These are phyloP conservation scores for Disparrhopalites patrizii DNA, from an alignment of 2,888 invertebrate species.

Conservation along the genomic window DNA sequence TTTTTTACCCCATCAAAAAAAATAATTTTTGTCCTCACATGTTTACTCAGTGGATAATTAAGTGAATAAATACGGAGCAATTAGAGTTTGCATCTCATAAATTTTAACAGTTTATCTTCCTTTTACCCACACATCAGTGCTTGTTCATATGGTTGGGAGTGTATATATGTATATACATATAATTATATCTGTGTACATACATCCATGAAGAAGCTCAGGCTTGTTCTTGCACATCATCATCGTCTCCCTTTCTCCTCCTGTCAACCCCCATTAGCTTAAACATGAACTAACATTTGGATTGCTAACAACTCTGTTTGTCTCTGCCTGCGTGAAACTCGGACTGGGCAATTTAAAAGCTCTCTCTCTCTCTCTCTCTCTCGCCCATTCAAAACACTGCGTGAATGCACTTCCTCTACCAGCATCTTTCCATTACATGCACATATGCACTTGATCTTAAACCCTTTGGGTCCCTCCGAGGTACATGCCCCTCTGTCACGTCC, in stretches of 20 bases:
- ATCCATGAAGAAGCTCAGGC: too few species aligned
- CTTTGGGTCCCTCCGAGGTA: too few species aligned
- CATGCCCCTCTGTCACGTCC: too few species aligned
- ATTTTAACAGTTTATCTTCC: constrained; percentile 9
- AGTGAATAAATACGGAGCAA: constrained; percentile 19
- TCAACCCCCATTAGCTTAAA: constrained; percentile 18
- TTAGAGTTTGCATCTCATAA: constrained; percentile 25
- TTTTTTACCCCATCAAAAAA: too few species aligned
- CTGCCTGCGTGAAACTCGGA: constrained; percentile 3
- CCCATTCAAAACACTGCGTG: too few species aligned
- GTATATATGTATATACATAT: too few species aligned
- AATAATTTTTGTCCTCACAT: not conserved
- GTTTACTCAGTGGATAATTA: constrained; percentile 24
- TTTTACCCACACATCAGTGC: not conserved
- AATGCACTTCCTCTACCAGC: too few species aligned
- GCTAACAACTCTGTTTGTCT: constrained; percentile 20
- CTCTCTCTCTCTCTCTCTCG: too few species aligned
- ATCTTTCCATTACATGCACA: too few species aligned
- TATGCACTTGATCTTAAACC: too few species aligned
- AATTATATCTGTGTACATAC: too few species aligned
- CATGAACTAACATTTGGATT: constrained; percentile 15
- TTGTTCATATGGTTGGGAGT: too few species aligned
- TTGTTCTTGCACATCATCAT: not conserved
- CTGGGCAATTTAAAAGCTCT: constrained; percentile 8
- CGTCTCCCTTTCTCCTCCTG: constrained; percentile 9